These are phyloP conservation scores for Sphyrna mokarran DNA, from an alignment of 2,113 vertebrate species.

Conservation along the genomic window DNA sequence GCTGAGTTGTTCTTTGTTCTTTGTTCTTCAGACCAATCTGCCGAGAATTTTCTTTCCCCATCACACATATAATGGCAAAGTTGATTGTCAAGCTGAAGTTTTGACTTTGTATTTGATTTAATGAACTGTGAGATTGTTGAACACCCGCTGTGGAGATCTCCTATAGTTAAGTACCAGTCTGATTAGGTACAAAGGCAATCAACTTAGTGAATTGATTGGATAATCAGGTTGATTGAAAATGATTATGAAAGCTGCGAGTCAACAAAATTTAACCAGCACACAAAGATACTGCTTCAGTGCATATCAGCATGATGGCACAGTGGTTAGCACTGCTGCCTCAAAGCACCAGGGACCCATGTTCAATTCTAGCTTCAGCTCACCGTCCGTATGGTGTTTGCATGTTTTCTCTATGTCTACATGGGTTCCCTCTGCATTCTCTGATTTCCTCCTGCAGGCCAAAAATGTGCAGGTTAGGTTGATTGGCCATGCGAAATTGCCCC, in stretches of 20 bases:
- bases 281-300: background rate
- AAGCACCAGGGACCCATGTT: too few species aligned
- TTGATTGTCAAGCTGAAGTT: slow-evolving; percentile 10
- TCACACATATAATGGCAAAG: background rate
- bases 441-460: too few species aligned
- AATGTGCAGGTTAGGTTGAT: too few species aligned
- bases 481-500: too few species aligned
- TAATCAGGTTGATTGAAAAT: background rate
- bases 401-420: too few species aligned
- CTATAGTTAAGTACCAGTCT: background rate
- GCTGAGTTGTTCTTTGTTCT: too few species aligned
- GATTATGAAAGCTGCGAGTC: background rate
- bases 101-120: background rate
- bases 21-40: too few species aligned
- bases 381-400: too few species aligned
- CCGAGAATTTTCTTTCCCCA: background rate
- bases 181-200: background rate
- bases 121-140: background rate
- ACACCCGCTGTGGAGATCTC: background rate
- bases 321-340: too few species aligned
- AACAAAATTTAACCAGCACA: background rate
- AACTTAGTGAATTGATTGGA: background rate
- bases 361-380: too few species aligned
- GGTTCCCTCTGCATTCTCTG: too few species aligned
- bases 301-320: background rate